Evolutionary conservation across 2,888 invertebrate species (phyloP).

Genomic region (Malachius bipustulatus): DNA sequence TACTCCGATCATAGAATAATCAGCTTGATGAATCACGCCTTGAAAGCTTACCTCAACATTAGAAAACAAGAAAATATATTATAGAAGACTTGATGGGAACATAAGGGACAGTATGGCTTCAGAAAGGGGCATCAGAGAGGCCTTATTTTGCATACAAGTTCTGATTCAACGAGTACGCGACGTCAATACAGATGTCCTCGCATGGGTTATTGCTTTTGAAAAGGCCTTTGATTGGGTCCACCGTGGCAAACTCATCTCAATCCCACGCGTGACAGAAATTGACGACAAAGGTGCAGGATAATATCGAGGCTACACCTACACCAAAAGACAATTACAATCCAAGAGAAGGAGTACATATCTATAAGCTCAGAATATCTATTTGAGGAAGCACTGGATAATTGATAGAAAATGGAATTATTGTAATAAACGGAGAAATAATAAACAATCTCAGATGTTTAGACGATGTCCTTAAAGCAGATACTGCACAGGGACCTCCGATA

Average conservation of each 20-base stretch:
- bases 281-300: not conserved
- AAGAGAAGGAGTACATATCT: too few relatives aligned
- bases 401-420: too few relatives aligned
- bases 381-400: too few relatives aligned
- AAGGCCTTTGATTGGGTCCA: not conserved
- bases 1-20: too few relatives aligned
- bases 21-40: slow-evolving; percentile 2
- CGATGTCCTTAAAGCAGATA: too few relatives aligned
- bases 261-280: not conserved
- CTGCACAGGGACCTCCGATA: too few relatives aligned
- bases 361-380: too few relatives aligned
- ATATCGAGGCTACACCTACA: not conserved
- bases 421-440: too few relatives aligned
- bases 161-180: not conserved
- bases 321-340: slow-evolving; percentile 1
- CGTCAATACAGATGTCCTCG: slow-evolving; percentile 2
- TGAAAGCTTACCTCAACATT: not conserved
- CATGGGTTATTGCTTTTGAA: not conserved
- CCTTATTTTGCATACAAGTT: not conserved
- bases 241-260: slow-evolving; percentile 3
- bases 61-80: not conserved
- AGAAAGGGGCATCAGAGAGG: not conserved
- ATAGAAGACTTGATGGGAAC: not conserved
- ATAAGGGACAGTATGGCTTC: slow-evolving; percentile 1
- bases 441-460: too few relatives aligned